Evolutionary conservation across 2,113 vertebrate species (phyloP), one percentile per base, ranked within the genome.

Genomic region (Excalfactoria chinensis): DNA sequence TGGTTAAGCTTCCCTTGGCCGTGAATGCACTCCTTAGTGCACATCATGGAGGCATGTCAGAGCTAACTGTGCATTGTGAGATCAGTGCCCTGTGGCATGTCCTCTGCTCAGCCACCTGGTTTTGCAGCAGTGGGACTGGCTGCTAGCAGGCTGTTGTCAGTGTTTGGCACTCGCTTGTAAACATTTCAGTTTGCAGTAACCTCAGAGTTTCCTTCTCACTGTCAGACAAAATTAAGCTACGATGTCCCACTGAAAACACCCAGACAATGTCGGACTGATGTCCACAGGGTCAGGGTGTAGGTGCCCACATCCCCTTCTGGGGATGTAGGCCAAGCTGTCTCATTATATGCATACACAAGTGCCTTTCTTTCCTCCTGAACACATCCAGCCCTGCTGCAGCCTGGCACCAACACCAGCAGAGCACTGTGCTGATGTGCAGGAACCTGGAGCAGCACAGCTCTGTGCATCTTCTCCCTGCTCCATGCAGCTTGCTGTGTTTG

Each of bases 191-290:
- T 94, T 93, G 48, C 83, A 88, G 87, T 85, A 79, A 79, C 79
- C 85, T 83, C 71, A 25, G 60, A 84, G 84, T 72, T 35, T 95
- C 90, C 62, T 95, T 79, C 86, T 86, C 26, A 2, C 89, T 95
- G 94, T 91, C 94, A 95, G 63, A 74, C 87, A 79, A 34, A 85
- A 86, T 95, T 77, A 86, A 79, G 18, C 85, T 88, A 11, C 80
- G 56, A 66, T 76, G 23, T 41, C 35, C 1, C 7, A 1, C 53
- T 51, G 17, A 59, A 92, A 67, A 49, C 77, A 15, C 85, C 44
- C 1, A 0, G 32, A 37, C 44, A 11, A 25, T 1, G 14, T 18
- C 3, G 0, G 64, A 21, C 91, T 48, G 41, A 12, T 59, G 15
- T 19, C 43, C 11, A 0, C 6, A 21, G 75, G 72, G 18, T 23